Percentiles rank a stretch among this genome's conserved stretches.
Conservation (phyloP, 92 coral and sea anemone genomes). For the Blastomussa wellsi region DNA sequence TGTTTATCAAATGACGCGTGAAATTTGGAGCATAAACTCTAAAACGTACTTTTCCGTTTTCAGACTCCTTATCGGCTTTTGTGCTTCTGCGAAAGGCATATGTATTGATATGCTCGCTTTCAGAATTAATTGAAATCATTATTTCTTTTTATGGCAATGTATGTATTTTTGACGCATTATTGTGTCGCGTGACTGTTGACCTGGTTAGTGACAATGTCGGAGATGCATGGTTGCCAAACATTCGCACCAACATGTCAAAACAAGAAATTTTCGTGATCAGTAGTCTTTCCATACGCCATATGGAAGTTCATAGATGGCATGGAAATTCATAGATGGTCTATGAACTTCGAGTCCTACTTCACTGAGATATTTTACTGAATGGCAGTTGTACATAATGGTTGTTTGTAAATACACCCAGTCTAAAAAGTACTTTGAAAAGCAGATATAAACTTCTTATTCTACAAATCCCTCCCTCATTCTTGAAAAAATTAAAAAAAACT, state of each 20-base stretch:
- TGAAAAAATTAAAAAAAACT: neutral
- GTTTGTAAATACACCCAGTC: neutral
- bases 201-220: neutral
- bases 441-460: neutral
- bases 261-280: neutral
- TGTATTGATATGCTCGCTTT: neutral
- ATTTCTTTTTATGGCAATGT: neutral
- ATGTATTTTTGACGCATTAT: neutral
- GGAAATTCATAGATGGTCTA: no score
- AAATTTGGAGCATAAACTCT: neutral
- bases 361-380: neutral
- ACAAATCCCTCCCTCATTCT: neutral
- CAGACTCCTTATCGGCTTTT: neutral
- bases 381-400: neutral
- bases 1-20: slow-evolving; percentile 20
- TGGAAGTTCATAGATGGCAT: no score
- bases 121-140: neutral
- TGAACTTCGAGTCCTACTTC: neutral
- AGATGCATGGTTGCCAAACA: neutral
- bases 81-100: neutral
- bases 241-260: neutral
- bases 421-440: neutral
- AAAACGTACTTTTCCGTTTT: neutral
- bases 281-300: no score
- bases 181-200: slow-evolving; percentile 1